These are phyloP conservation scores for Rhabdomys dilectus DNA, from an alignment of 2,113 vertebrate species.

Conservation along the genomic window DNA sequence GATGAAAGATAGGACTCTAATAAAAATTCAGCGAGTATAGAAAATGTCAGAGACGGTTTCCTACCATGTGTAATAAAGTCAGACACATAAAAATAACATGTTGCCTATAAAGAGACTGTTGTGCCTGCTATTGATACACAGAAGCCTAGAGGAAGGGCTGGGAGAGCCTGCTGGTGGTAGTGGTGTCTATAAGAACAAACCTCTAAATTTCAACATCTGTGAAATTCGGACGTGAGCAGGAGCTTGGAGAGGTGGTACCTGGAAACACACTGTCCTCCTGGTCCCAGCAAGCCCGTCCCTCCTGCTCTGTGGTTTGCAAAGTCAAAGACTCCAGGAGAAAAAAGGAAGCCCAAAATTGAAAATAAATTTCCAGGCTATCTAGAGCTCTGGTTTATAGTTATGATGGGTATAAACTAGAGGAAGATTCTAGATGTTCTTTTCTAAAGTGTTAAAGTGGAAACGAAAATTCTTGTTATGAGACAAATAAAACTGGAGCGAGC, in stretches of 20 bases:
- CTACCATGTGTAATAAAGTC: constrained; percentile 70
- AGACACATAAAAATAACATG: constrained; percentile 79
- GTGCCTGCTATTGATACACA: neutral
- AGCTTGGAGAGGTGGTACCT: neutral
- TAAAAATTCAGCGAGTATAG: constrained; percentile 70
- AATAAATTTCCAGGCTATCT: neutral
- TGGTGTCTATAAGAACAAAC: neutral
- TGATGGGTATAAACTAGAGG: neutral
- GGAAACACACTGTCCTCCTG: neutral
- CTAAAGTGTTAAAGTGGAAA: neutral
- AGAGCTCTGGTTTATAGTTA: neutral
- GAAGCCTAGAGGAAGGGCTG: constrained; percentile 20
- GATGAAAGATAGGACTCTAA: constrained; percentile 66
- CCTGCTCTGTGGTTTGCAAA: neutral
- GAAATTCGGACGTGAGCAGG: neutral
- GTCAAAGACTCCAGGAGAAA: neutral
- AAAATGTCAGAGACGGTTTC: constrained; percentile 74
- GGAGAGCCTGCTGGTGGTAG: neutral
- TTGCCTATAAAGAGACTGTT: constrained; percentile 69
- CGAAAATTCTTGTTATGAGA: neutral
- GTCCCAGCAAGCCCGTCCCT: neutral
- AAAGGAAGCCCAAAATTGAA: neutral
- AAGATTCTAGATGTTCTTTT: neutral
- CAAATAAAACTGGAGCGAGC: neutral
- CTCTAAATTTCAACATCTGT: neutral